Evolutionary conservation across 1,140 invertebrate species (phyloP).

Genomic region (Trigoniulus corallinus): DNA sequence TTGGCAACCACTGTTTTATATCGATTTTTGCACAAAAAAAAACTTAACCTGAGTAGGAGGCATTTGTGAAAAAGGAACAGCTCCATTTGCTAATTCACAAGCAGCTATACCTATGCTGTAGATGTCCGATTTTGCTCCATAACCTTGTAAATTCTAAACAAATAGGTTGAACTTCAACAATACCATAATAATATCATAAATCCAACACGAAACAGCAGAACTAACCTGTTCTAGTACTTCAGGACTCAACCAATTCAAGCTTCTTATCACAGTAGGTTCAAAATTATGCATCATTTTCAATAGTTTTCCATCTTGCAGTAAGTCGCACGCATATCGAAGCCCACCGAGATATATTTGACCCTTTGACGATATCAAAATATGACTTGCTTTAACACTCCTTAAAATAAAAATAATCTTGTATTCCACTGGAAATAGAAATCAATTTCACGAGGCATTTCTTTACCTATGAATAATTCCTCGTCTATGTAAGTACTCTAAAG

Average conservation of each 20-base stretch:
- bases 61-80: slow-evolving; percentile 65
- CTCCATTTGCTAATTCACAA: slow-evolving; percentile 78
- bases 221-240: slow-evolving; percentile 70
- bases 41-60: slow-evolving; percentile 45
- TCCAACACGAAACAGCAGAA: background rate
- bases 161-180: too few species aligned
- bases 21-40: background rate
- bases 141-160: slow-evolving; percentile 64
- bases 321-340: slow-evolving; percentile 52
- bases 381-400: slow-evolving; percentile 64
- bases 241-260: slow-evolving; percentile 74
- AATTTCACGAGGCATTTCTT: background rate
- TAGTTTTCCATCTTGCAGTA: slow-evolving; percentile 49
- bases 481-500: slow-evolving; percentile 65
- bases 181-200: background rate
- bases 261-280: slow-evolving; percentile 45
- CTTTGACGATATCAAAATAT: slow-evolving; percentile 52
- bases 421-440: background rate
- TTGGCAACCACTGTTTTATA: background rate
- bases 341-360: slow-evolving; percentile 56
- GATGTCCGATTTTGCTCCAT: slow-evolving; percentile 74
- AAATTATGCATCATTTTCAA: slow-evolving; percentile 50
- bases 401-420: slow-evolving; percentile 13
- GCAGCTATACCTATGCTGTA: slow-evolving; percentile 75
- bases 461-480: slow-evolving; percentile 72